Evolutionary conservation across 2,888 invertebrate species (phyloP), one percentile per base, ranked within the genome.

Genomic region (Ennomos erosarius): DNA sequence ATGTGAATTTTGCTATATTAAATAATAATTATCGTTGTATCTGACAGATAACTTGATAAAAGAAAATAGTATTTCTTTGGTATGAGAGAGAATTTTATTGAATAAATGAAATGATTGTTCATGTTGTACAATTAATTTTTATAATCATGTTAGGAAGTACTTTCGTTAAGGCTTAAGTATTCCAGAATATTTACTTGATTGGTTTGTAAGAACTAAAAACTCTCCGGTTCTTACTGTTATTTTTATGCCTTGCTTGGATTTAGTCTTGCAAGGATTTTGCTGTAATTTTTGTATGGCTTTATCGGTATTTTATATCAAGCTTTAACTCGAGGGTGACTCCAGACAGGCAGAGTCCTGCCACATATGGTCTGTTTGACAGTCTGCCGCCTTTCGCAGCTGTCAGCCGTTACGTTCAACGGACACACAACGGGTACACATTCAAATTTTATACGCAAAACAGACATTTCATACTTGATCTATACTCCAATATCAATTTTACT

Each of bases 281-380:
- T 45, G 46, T 36, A n/a, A 38, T 38, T 4, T n/a, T n/a, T 8
- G 1, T 11, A 38, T 10, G 33, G 33, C 10, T 43, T 10, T 44
- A 53, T 44, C 36, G 12, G 11, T 8, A 34, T 46, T 46, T 16
- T 40, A 12, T 38, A 54, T 55, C 50, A n/a, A 13, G 57, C 50
- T 42, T 56, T 55, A 57, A 58, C 61, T 51, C 10, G 55, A 56
- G 62, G 61, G 64, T 55, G 53, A 34, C 60, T 57, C 5, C 26
- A 6, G 26, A 6, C 26, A 1, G 26, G 26, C 26, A 26, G 26
- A 16, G 26, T 26, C 50, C 58, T 45, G 44, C 67, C 64, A 55
- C 83, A 79, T 77, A 80, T 82, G 82, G 80, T 71, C 67, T 59
- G 79, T 71, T 67, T 59, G 65, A 71, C 68, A 56, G 65, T 59